Conservation (phyloP, 2,888 invertebrate genomes). For the Phoronis australis region DNA sequence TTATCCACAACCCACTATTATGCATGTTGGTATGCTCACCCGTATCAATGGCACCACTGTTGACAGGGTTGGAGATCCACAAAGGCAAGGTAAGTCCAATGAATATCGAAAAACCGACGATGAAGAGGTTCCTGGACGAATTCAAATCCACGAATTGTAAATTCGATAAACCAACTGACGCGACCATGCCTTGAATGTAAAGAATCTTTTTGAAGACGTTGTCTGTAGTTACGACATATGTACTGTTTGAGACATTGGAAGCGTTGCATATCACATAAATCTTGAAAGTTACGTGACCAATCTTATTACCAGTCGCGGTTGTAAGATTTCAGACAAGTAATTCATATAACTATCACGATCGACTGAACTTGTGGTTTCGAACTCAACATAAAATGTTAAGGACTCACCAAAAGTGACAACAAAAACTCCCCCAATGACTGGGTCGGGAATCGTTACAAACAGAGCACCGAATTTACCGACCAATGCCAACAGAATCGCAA, state of each 20-base stretch:
- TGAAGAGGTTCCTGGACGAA: constrained; percentile 77
- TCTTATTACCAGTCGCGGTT: too few relatives aligned
- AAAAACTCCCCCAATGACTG: constrained; percentile 53
- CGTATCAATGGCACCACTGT: constrained; percentile 12
- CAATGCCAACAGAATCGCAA: constrained; percentile 51
- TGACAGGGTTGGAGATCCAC: constrained; percentile 16
- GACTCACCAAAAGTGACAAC: constrained; percentile 45
- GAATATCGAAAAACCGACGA: constrained; percentile 80
- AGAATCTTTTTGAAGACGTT: too few relatives aligned
- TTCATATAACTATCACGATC: not conserved
- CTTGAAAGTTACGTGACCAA: too few relatives aligned
- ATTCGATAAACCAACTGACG: constrained; percentile 26
- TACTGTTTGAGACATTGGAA: too few relatives aligned
- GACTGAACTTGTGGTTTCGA: not conserved
- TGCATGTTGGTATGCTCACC: too few relatives aligned
- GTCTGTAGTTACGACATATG: too few relatives aligned
- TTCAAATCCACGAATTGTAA: constrained; percentile 63
- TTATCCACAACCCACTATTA: too few relatives aligned
- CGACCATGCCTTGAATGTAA: constrained; percentile 22
- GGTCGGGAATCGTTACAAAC: constrained; percentile 56
- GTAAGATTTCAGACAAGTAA: too few relatives aligned
- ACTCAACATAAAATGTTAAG: not conserved
- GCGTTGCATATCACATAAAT: too few relatives aligned
- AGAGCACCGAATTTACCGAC: constrained; percentile 55
- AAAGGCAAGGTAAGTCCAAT: constrained; percentile 62